phyloP scores from a whole-genome alignment of 1,140 invertebrate genomes.

The Bradysia coprophila region DNA sequence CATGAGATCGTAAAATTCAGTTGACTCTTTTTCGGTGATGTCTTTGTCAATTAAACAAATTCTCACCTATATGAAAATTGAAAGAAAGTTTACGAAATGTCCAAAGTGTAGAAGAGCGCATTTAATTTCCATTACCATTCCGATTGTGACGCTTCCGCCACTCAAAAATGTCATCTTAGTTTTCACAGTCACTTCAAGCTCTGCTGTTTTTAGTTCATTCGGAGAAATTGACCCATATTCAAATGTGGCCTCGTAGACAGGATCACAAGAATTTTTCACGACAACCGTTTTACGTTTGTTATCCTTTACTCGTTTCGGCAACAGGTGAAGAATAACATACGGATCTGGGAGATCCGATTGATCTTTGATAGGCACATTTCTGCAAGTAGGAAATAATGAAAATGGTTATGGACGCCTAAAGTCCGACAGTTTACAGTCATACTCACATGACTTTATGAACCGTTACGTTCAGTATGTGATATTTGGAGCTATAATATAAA shows the following conservation, averaged over 20 bases:
- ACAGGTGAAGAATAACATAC: slow-evolving; percentile 82
- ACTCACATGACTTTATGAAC: slow-evolving; percentile 80
- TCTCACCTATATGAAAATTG: no score
- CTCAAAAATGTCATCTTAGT: slow-evolving; percentile 64
- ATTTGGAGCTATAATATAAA: slow-evolving; percentile 62
- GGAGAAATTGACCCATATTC: slow-evolving; percentile 66
- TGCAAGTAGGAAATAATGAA: slow-evolving; percentile 19
- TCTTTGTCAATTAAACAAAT: no score
- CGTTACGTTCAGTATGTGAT: slow-evolving; percentile 61
- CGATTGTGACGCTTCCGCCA: slow-evolving; percentile 58
- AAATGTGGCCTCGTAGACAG: slow-evolving; percentile 78
- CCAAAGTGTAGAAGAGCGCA: no score
- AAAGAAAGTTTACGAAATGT: no score
- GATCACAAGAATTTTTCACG: slow-evolving; percentile 78
- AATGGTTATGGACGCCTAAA: slow-evolving; percentile 1
- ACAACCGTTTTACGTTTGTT: slow-evolving; percentile 79
- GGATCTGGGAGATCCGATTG: slow-evolving; percentile 80
- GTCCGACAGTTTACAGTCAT: background rate
- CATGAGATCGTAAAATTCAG: no score
- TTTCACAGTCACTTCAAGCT: slow-evolving; percentile 61
- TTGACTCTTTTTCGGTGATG: no score
- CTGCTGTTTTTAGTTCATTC: slow-evolving; percentile 48
- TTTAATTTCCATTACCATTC: slow-evolving; percentile 35
- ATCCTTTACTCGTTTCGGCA: slow-evolving; percentile 72
- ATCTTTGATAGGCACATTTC: slow-evolving; percentile 72